phyloP scores from a whole-genome alignment of 1,140 invertebrate genomes.

The Aricia agestis region DNA sequence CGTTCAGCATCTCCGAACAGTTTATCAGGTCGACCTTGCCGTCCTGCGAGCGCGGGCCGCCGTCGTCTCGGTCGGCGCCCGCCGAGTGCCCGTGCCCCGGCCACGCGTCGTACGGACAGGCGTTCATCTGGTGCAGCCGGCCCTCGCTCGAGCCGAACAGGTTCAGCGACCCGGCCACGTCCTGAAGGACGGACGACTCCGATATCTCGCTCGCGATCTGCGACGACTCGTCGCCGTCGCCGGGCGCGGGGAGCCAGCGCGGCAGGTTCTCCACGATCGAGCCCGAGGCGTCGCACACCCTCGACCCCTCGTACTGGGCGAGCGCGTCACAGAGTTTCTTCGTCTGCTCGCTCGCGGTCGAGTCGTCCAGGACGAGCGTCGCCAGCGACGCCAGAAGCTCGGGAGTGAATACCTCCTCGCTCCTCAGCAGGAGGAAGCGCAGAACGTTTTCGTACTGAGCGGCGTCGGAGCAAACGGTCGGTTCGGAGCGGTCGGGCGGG shows the following conservation, averaged over 20 bases:
- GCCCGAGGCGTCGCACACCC: slow-evolving; percentile 62
- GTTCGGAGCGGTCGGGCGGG: slow-evolving; percentile 38
- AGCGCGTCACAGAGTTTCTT: slow-evolving; percentile 55
- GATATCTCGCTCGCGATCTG: slow-evolving; percentile 45
- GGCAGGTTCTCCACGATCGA: slow-evolving; percentile 66
- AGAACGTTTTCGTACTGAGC: slow-evolving; percentile 62
- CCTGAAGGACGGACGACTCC: slow-evolving; percentile 59
- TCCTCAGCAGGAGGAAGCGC: slow-evolving; percentile 61
- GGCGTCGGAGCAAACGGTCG: slow-evolving; percentile 39
- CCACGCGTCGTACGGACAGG: slow-evolving; percentile 64
- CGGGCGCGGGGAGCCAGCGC: slow-evolving; percentile 39
- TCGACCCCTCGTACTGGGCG: slow-evolving; percentile 61
- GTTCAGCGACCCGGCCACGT: slow-evolving; percentile 65
- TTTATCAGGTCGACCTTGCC: slow-evolving; percentile 70
- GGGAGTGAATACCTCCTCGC: slow-evolving; percentile 60
- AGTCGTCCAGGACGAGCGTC: slow-evolving; percentile 45
- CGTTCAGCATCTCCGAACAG: slow-evolving; percentile 71
- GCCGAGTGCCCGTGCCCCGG: slow-evolving; percentile 57
- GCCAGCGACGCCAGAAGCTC: slow-evolving; percentile 59
- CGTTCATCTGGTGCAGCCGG: slow-evolving; percentile 51
- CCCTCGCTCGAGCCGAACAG: slow-evolving; percentile 61
- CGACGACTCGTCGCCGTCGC: slow-evolving; percentile 38
- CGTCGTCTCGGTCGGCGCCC: slow-evolving; percentile 43
- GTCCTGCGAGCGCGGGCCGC: slow-evolving; percentile 56
- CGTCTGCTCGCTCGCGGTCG: slow-evolving; percentile 44